Evolutionary conservation across 2,797 vertebrate species (phyloP).

Genomic region (Lithobates sylvaticus): DNA sequence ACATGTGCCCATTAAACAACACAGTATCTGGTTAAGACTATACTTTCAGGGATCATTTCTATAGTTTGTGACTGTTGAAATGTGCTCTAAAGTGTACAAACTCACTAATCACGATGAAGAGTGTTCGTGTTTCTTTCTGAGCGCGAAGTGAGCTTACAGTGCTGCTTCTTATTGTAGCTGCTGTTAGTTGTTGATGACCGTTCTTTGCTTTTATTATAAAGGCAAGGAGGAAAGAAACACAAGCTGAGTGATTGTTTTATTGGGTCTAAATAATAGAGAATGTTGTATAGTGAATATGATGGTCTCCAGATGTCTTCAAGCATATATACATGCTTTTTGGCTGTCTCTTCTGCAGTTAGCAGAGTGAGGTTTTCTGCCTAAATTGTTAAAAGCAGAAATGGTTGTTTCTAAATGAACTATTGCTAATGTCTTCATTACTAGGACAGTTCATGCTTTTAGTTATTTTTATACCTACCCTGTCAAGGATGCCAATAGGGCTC

Average conservation of each 20-base stretch:
- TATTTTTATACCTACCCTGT: too few species aligned
- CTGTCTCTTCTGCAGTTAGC: too few species aligned
- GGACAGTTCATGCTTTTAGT: too few species aligned
- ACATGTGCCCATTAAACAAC: neutral
- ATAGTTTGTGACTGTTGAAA: constrained; percentile 65
- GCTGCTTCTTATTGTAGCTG: rapidly evolving
- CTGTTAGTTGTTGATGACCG: rapidly evolving
- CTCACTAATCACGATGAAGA: constrained; percentile 66
- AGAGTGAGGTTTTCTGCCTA: too few species aligned
- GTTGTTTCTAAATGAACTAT: too few species aligned
- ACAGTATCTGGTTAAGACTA: constrained; percentile 35
- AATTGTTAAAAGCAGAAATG: too few species aligned
- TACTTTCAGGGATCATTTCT: constrained; percentile 72
- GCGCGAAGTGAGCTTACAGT: neutral
- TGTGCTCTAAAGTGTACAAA: constrained; percentile 58
- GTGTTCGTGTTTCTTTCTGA: neutral
- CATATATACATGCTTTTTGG: too few species aligned
- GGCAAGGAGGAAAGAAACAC: constrained; percentile 7
- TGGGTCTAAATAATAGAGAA: too few species aligned
- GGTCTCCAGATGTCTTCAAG: too few species aligned
- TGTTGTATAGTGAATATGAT: too few species aligned
- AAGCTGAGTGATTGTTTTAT: constrained; percentile 36
- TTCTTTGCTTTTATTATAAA: neutral
- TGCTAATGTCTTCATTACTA: too few species aligned
- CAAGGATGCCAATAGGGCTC: too few species aligned